Evolutionary conservation across 2,797 vertebrate species (phyloP), one percentile per base, ranked within the genome.

Genomic region (Lophius americanus): DNA sequence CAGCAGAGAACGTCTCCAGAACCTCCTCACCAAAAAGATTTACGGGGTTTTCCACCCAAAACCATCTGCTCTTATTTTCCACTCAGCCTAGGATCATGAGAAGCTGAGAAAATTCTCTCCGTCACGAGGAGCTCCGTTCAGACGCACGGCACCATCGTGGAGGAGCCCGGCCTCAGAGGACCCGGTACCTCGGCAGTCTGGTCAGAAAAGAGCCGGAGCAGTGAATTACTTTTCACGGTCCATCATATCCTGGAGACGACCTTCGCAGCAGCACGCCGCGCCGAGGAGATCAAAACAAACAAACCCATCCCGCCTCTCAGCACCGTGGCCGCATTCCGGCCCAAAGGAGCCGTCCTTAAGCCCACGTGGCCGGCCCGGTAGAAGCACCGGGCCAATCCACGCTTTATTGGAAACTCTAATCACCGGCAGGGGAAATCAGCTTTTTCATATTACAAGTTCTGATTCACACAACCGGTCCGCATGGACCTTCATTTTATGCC

Each of bases 191-290:
- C 82, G 49, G 81, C 79, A 63, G 79, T 38, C 60, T 89, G 88
- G 86, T 86, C n/a, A 9, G 74, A 63, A 78, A 85, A 85, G 85
- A 91, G 75, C 7, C 50, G 81, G 67, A 72, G 83, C 61, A 64
- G 78, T 90, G 84, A 89, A 88, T 87, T 89, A 76, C 85, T 90
- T 88, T 88, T 85, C 85, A 85, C 78, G 85, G 76, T 85, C 73
- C 79, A 83, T 87, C 79, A 88, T 88, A 89, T 90, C 89, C 86
- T 41, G 46, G 14, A 82, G 61, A 82, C 84, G 79, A 78, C 79
- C 87, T 81, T 88, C 75, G 78, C 85, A 85, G 70, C 64, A 46
- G 76, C 76, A 53, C 52, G 78, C 82, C 80, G 79, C 61, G 81
- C 83, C 74, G 83, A 84, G 81, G 79, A 83, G 83, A 85, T 88